phyloP scores from a whole-genome alignment of 92 coral and sea anemone species.

The Nematostella vectensis region DNA sequence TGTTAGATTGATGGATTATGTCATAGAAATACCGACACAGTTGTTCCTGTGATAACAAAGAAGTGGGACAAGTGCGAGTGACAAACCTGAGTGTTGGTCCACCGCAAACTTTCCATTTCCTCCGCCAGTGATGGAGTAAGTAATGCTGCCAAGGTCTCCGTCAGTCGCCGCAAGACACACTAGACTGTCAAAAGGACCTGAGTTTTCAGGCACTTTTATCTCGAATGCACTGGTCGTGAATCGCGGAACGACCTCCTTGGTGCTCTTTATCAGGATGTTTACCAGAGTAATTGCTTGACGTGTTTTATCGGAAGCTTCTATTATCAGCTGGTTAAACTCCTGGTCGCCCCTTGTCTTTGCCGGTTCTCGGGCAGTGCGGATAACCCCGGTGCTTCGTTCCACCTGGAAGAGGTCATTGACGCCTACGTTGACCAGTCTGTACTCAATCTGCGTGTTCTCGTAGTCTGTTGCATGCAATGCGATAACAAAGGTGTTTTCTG shows the following conservation, averaged over 20 bases:
- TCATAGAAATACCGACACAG: too few relatives aligned
- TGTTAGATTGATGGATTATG: too few relatives aligned
- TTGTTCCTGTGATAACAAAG: too few relatives aligned
- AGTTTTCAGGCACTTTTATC: slow-evolving; percentile 46
- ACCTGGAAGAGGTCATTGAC: slow-evolving; percentile 33
- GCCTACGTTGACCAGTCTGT: slow-evolving; percentile 11
- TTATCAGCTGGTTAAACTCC: slow-evolving; percentile 25
- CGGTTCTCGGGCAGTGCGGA: slow-evolving; percentile 39
- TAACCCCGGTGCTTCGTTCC: slow-evolving; percentile 46
- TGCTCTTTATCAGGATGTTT: slow-evolving; percentile 21
- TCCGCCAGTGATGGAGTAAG: slow-evolving; percentile 50
- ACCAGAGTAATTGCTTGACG: slow-evolving; percentile 47
- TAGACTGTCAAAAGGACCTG: slow-evolving; percentile 46
- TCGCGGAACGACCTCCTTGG: slow-evolving; percentile 26
- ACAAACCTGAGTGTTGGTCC: slow-evolving; percentile 43
- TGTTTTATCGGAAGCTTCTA: slow-evolving; percentile 22
- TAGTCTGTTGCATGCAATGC: slow-evolving; percentile 53
- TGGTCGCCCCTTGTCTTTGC: slow-evolving; percentile 28
- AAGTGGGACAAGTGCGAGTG: too few relatives aligned
- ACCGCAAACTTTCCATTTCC: slow-evolving; percentile 31
- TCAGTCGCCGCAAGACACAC: slow-evolving; percentile 70
- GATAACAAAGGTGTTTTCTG: slow-evolving; percentile 60
- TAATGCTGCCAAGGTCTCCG: slow-evolving; percentile 36
- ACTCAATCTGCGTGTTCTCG: slow-evolving; percentile 28
- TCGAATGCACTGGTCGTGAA: slow-evolving; percentile 27